These are phyloP conservation scores for Helarctos malayanus DNA, from an alignment of 2,797 vertebrate genomes.

Conservation along the genomic window DNA sequence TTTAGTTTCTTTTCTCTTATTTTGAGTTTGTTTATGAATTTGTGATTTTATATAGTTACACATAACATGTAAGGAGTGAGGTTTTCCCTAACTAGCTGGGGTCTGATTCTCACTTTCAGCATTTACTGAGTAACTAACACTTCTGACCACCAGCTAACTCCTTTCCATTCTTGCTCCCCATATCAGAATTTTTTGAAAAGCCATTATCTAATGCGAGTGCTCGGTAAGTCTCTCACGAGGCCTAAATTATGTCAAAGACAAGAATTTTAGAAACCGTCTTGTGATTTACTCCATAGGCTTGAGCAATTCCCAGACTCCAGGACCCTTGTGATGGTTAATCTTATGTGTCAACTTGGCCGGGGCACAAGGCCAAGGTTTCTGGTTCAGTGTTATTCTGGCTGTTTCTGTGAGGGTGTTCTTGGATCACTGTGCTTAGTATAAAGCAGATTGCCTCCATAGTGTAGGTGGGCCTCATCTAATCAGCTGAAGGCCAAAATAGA, in stretches of 20 bases:
- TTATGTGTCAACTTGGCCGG: neutral
- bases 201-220: neutral
- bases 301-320: neutral
- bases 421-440: neutral
- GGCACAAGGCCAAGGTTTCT: neutral
- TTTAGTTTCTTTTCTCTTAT: slow-evolving; percentile 65
- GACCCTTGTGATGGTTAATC: neutral
- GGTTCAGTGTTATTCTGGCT: neutral
- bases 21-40: slow-evolving; percentile 69
- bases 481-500: neutral
- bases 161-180: slow-evolving; percentile 23
- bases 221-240: neutral
- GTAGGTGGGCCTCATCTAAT: neutral
- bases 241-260: neutral
- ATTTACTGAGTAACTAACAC: slow-evolving; percentile 40
- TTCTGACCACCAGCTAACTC: slow-evolving; percentile 53
- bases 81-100: neutral
- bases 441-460: neutral
- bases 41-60: slow-evolving; percentile 62
- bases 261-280: slow-evolving; percentile 4
- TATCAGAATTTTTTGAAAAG: slow-evolving; percentile 44
- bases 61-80: slow-evolving; percentile 13
- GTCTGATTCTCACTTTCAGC: slow-evolving; percentile 58
- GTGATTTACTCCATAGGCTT: slow-evolving; percentile 11
- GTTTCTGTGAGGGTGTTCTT: neutral